phyloP scores from a whole-genome alignment of 1,140 invertebrate species.

The Coelopa frigida region DNA sequence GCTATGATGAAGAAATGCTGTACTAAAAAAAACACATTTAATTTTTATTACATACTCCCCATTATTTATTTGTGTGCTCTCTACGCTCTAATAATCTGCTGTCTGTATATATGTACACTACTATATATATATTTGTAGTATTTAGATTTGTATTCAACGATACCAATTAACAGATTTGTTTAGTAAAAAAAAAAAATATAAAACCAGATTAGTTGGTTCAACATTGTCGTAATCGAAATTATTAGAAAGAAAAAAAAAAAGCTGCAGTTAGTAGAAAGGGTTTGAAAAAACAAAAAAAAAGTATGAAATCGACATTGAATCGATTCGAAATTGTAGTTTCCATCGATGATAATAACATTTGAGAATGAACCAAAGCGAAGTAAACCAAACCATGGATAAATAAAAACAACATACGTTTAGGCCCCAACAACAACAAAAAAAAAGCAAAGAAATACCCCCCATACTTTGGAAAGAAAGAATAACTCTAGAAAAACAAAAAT shows the following conservation, averaged over 20 bases:
- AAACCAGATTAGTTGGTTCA: constrained; percentile 17
- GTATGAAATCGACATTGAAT: too few species aligned
- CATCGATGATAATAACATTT: too few species aligned
- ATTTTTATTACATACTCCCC: too few species aligned
- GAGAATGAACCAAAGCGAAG: too few species aligned
- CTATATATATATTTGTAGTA: too few species aligned
- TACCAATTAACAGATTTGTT: constrained; percentile 6
- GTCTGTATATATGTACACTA: constrained; percentile 8
- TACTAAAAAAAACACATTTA: too few species aligned
- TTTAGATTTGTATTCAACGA: constrained; percentile 4
- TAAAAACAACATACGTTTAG: constrained; percentile 6
- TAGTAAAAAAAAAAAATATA: constrained; percentile 9
- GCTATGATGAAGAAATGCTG: too few species aligned
- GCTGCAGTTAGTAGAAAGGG: too few species aligned
- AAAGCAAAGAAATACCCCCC: background rate
- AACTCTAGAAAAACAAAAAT: constrained; percentile 1
- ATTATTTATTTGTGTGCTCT: too few species aligned
- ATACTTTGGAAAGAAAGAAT: background rate
- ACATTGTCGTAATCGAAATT: constrained; percentile 20
- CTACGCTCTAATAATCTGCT: too few species aligned
- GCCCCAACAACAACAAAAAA: background rate
- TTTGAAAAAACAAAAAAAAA: too few species aligned
- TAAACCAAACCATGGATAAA: background rate
- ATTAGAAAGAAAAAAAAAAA: constrained; percentile 6
- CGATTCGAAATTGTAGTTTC: too few species aligned